Conservation (phyloP, 2,797 vertebrate genomes). For the Mus caroli region DNA sequence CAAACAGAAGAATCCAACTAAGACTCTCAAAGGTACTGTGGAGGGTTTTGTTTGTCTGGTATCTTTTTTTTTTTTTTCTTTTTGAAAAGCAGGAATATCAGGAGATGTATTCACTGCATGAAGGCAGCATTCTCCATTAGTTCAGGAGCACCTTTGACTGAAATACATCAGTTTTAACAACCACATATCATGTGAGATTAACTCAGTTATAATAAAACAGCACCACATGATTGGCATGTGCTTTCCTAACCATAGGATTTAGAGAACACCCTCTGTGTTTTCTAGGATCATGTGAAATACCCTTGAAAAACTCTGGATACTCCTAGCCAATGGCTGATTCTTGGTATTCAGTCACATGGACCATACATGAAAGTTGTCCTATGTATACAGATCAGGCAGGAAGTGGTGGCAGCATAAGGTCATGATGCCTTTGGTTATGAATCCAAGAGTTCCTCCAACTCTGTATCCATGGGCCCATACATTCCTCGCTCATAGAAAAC, state of each 20-base stretch:
- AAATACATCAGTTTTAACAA: background rate
- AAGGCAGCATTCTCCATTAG: background rate
- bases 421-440: background rate
- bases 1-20: background rate
- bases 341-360: accelerated
- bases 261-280: background rate
- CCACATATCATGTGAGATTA: background rate
- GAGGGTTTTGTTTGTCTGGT: background rate
- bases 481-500: background rate
- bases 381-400: background rate
- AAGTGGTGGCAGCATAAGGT: background rate
- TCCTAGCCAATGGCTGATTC: background rate
- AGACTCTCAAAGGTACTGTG: background rate
- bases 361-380: background rate
- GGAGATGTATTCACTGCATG: background rate
- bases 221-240: background rate
- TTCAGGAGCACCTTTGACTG: background rate
- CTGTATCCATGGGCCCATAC: background rate
- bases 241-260: background rate
- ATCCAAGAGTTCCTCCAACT: background rate
- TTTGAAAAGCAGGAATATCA: background rate
- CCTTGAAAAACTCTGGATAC: background rate
- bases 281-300: background rate
- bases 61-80: background rate
- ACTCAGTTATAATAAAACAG: slow-evolving; percentile 14